Evolutionary conservation across 30 jellyfish, hydroid and myxozoan genomes (phyloP), one percentile per base, ranked within the genome.

Genomic region (Aurelia sp.): DNA sequence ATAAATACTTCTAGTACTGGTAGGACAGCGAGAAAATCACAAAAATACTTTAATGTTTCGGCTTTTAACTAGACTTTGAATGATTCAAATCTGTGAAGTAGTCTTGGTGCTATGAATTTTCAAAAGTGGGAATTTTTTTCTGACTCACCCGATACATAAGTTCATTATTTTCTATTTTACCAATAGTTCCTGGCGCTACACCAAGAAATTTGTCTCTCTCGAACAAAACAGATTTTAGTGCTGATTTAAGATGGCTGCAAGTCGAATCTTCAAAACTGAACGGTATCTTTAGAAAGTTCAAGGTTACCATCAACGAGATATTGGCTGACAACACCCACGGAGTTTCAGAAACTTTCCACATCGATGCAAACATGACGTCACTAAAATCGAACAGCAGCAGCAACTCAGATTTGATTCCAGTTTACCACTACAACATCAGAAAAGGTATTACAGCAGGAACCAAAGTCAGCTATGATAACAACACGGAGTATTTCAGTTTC

Each of bases 101-200:
- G n/a, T n/a, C n/a, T n/a, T n/a, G n/a, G n/a, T n/a, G n/a, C n/a
- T n/a, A n/a, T n/a, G n/a, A n/a, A n/a, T n/a, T n/a, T n/a, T n/a
- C n/a, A n/a, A n/a, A n/a, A n/a, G n/a, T n/a, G n/a, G n/a, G n/a
- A n/a, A n/a, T n/a, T n/a, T n/a, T n/a, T n/a, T n/a, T n/a, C n/a
- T n/a, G n/a, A n/a, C n/a, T n/a, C n/a, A n/a, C n/a, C n/a, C n/a
- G n/a, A n/a, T n/a, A n/a, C 13, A 44, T 9, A 44, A 8, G 7
- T 44, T 44, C 9, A n/a, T 40, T 40, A 63, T 44, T 13, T 15
- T 19, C 40, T 11, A 18, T 22, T 79, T 79, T 30, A 20, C n/a
- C 51, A 35, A 21, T 60, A 87, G 96, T 47, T 8, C 96, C 96
- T 17, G 47, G 86, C 6, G 96, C 83, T 66, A 66, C 70, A 11